phyloP scores from a whole-genome alignment of 2,888 invertebrate species.

The Limenitis camilla region DNA sequence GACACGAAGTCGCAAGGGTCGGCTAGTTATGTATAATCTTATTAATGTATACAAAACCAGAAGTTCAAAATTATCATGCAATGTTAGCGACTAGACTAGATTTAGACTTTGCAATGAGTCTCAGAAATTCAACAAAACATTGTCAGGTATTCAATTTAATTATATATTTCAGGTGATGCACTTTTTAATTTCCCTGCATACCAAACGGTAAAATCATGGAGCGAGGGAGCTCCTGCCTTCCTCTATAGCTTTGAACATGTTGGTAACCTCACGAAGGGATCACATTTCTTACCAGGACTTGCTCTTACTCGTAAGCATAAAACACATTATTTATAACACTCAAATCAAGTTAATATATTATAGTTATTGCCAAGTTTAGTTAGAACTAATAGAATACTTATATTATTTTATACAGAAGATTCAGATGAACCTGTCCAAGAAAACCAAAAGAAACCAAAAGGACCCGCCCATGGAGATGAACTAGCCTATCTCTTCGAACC shows the following conservation, averaged over 20 bases:
- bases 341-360: not conserved
- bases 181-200: conserved; percentile 85
- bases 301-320: conserved; percentile 70
- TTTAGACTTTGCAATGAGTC: too few relatives aligned
- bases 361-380: too few relatives aligned
- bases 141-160: too few relatives aligned
- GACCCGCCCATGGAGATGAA: conserved; percentile 81
- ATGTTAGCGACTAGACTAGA: too few relatives aligned
- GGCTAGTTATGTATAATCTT: too few relatives aligned
- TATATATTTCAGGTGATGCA: conserved; percentile 74
- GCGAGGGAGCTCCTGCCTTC: conserved; percentile 76
- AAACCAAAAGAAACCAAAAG: conserved; percentile 34
- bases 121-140: too few relatives aligned
- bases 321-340: not conserved
- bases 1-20: too few relatives aligned
- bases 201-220: conserved; percentile 82
- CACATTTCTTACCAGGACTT: conserved; percentile 78
- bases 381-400: not conserved
- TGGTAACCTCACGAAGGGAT: conserved; percentile 76
- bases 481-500: conserved; percentile 82
- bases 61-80: too few relatives aligned
- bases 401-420: conserved; percentile 18
- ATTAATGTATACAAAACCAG: too few relatives aligned
- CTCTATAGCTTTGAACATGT: conserved; percentile 85
- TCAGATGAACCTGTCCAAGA: conserved; percentile 25